These are phyloP conservation scores for Spermophilus dauricus DNA, from an alignment of 2,113 vertebrate genomes.

Conservation along the genomic window DNA sequence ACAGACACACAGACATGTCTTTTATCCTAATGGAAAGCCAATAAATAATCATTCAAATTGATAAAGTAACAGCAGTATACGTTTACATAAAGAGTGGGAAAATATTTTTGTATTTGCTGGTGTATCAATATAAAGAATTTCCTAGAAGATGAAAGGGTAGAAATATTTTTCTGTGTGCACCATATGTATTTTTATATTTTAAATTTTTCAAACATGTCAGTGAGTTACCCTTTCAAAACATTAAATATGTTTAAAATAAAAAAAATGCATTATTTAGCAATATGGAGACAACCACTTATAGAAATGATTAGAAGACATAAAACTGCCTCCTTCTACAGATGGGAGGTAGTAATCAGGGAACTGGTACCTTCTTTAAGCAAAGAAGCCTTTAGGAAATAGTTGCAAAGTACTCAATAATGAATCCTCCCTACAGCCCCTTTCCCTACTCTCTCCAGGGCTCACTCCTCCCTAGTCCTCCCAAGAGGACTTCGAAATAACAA, in stretches of 20 bases:
- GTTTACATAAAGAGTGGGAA: background rate
- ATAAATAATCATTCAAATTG: background rate
- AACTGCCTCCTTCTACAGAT: background rate
- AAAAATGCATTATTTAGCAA: background rate
- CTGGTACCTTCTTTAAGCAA: background rate
- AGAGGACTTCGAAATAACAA: background rate
- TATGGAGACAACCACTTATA: background rate
- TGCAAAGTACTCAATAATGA: background rate
- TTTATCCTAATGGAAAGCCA: background rate
- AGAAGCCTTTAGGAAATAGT: background rate
- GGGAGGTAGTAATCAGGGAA: background rate
- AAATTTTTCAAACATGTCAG: background rate
- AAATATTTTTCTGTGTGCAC: background rate
- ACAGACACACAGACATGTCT: background rate
- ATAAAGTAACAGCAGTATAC: background rate
- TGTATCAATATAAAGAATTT: background rate
- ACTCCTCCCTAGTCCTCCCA: background rate
- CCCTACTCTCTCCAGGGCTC: background rate
- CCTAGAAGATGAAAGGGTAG: slow-evolving; percentile 10
- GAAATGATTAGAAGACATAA: background rate
- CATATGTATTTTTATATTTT: background rate
- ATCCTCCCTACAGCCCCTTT: background rate
- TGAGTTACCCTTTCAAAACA: slow-evolving; percentile 23
- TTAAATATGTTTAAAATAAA: slow-evolving; percentile 34
- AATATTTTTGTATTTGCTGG: background rate